Conservation (phyloP, 2,888 invertebrate species). For the Acanthopleura granulata region DNA sequence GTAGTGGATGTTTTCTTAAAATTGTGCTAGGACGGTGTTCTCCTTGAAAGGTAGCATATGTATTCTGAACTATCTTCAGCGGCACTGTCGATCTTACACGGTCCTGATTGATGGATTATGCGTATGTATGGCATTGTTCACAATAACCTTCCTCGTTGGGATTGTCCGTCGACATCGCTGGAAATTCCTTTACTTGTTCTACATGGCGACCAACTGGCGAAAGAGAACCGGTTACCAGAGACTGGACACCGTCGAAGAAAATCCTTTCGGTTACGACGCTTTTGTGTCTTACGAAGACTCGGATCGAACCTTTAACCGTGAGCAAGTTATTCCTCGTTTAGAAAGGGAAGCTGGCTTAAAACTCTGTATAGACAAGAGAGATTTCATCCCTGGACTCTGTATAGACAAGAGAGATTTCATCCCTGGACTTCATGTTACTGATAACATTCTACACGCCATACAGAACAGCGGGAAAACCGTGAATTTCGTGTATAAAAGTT, state of each 20-base stretch:
- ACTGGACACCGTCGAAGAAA: slow-evolving; percentile 14
- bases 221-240: slow-evolving; percentile 29
- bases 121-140: not conserved
- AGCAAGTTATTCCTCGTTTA: slow-evolving; percentile 30
- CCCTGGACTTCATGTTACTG: slow-evolving; percentile 32
- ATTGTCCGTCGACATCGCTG: slow-evolving; percentile 30
- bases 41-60: not conserved
- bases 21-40: not conserved
- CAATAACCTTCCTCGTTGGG: slow-evolving; percentile 12
- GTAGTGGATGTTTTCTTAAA: too few relatives aligned
- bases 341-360: slow-evolving; percentile 27
- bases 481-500: slow-evolving; percentile 29
- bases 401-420: slow-evolving; percentile 31
- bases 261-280: slow-evolving; percentile 32
- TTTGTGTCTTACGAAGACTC: slow-evolving; percentile 32
- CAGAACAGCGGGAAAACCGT: slow-evolving; percentile 32
- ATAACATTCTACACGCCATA: slow-evolving; percentile 35
- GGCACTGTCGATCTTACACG: not conserved
- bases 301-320: slow-evolving; percentile 29
- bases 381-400: slow-evolving; percentile 33
- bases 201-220: slow-evolving; percentile 27
- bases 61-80: not conserved
- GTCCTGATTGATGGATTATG: not conserved
- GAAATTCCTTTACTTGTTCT: slow-evolving; percentile 35
- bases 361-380: slow-evolving; percentile 33